Conservation (phyloP, 2,888 invertebrate genomes). For the Rhorus exstirpatorius region DNA sequence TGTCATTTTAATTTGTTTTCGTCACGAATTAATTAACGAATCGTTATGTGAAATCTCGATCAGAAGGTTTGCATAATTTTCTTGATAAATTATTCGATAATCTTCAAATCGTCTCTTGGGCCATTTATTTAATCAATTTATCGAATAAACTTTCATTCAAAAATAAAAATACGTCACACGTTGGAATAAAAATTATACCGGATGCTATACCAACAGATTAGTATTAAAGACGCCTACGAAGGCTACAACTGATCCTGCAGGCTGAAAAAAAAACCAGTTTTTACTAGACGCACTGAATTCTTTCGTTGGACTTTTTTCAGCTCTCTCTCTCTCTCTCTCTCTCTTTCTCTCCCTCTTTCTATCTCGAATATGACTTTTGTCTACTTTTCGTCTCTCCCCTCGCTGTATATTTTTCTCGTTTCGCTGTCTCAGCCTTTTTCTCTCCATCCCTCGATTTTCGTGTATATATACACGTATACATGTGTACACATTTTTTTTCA, state of each 20-base stretch:
- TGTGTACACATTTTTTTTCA: constrained; percentile 17
- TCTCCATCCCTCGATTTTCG: constrained; percentile 34
- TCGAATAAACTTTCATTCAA: too few species aligned
- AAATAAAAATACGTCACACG: too few species aligned
- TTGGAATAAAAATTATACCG: constrained; percentile 10
- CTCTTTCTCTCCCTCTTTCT: constrained; percentile 25
- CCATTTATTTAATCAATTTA: too few species aligned
- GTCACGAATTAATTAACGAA: too few species aligned
- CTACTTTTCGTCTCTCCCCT: background rate
- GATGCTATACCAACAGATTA: constrained; percentile 38
- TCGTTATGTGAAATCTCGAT: too few species aligned
- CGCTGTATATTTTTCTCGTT: background rate
- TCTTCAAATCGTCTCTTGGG: too few species aligned
- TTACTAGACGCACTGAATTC: constrained; percentile 39
- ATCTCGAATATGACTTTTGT: background rate
- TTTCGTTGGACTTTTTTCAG: constrained; percentile 42
- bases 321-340: background rate
- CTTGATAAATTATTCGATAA: too few species aligned
- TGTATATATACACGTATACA: too few species aligned
- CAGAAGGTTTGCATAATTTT: too few species aligned
- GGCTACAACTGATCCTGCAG: constrained; percentile 5
- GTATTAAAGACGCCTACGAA: too few species aligned
- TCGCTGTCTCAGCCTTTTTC: constrained; percentile 13
- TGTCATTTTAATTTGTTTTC: too few species aligned
- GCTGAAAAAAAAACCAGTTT: constrained; percentile 49